Percentiles rank a stretch among this genome's conserved stretches.
phyloP scores from a whole-genome alignment of 2,888 invertebrate genomes.

The Holacanthella duospinosa region DNA sequence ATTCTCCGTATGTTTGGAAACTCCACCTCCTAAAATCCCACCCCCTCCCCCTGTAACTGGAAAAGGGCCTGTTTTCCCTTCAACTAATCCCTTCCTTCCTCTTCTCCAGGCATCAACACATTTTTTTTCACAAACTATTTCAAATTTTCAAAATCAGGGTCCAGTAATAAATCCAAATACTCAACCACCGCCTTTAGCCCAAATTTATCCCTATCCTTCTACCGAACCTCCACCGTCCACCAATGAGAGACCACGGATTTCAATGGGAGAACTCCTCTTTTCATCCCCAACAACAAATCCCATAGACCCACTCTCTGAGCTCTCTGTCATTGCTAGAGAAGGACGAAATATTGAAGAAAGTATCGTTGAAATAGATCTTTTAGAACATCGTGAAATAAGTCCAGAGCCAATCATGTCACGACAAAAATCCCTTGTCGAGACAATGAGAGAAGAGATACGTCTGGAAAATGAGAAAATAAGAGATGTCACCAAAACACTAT shows the following conservation, averaged over 20 bases:
- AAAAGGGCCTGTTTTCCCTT: neutral
- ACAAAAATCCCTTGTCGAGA: slow-evolving; percentile 19
- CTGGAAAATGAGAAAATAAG: slow-evolving; percentile 31
- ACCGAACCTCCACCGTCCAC: neutral
- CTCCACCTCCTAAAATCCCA: slow-evolving; percentile 45
- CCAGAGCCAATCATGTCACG: neutral
- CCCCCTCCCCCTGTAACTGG: slow-evolving; percentile 48
- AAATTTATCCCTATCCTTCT: neutral
- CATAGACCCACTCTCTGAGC: neutral
- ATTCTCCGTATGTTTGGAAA: slow-evolving; percentile 16
- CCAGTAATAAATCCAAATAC: too few species aligned
- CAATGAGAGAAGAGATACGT: slow-evolving; percentile 33
- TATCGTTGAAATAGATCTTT: neutral
- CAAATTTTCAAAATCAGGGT: slow-evolving; percentile 23
- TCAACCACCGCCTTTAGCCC: slow-evolving; percentile 8
- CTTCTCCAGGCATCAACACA: slow-evolving; percentile 33
- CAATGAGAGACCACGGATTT: slow-evolving; percentile 17
- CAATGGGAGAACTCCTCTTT: slow-evolving; percentile 35
- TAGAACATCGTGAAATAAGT: slow-evolving; percentile 4
- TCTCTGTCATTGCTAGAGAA: neutral
- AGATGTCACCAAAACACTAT: slow-evolving; percentile 30
- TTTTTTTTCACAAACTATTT: slow-evolving; percentile 29
- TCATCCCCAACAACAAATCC: slow-evolving; percentile 24
- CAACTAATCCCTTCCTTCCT: slow-evolving; percentile 35
- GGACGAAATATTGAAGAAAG: neutral